Evolutionary conservation across 2,797 vertebrate genomes (phyloP).

Genomic region (Eulemur coronatus): DNA sequence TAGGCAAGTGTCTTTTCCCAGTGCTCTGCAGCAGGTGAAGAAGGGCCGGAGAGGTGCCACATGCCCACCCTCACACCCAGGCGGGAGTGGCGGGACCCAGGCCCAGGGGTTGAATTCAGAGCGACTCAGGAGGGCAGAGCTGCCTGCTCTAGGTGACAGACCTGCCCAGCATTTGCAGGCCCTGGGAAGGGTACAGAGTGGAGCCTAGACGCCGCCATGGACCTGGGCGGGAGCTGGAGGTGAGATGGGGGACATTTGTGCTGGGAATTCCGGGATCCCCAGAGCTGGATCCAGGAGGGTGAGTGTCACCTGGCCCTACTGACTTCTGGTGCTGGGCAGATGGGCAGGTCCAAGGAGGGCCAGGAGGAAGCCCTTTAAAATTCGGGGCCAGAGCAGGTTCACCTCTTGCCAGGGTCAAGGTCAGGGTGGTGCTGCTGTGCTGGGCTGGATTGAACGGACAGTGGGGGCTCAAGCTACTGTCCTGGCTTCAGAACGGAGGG

Average conservation of each 20-base stretch:
- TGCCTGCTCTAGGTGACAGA: background rate
- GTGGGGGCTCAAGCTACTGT: background rate
- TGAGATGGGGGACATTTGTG: background rate
- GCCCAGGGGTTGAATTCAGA: background rate
- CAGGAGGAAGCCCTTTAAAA: background rate
- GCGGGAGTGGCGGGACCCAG: background rate
- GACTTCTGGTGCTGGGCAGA: background rate
- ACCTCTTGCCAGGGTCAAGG: background rate
- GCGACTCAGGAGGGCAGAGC: background rate
- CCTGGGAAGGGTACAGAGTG: background rate
- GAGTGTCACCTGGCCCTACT: background rate
- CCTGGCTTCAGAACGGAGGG: background rate
- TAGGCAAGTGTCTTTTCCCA: background rate
- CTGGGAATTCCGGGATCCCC: background rate
- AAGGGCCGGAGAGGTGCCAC: background rate
- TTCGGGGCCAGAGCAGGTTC: rapidly evolving
- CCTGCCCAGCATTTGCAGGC: background rate
- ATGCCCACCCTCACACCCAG: background rate
- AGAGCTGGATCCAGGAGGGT: background rate
- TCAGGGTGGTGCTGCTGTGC: background rate
- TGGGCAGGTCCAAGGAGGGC: background rate
- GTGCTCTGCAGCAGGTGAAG: too few relatives aligned
- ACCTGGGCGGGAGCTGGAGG: background rate
- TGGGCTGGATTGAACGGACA: background rate
- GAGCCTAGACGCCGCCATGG: background rate